Evolutionary conservation across 2,888 invertebrate genomes (phyloP), one percentile per base, ranked within the genome.

Genomic region (Dexiosoma caninum): DNA sequence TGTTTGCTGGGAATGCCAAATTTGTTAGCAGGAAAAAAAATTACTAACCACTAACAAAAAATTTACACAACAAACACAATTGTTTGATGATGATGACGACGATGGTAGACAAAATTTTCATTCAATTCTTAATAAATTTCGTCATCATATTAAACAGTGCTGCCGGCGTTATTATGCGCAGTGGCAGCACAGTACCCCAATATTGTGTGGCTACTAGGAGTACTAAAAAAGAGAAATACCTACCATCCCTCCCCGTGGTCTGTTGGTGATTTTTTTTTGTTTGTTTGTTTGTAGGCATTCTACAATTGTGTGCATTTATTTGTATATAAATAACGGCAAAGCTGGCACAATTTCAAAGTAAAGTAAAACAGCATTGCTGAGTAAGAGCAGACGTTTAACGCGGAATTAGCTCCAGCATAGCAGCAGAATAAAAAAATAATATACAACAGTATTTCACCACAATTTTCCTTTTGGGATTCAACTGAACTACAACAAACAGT

Each of bases 271-370:
- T 59, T 49, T 5, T 27, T 27, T 27, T 27, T 27, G 27, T 59
- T 44, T 57, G 8, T 35, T n/a, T n/a, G n/a, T n/a, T n/a, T n/a
- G n/a, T n/a, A n/a, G n/a, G n/a, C n/a, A n/a, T n/a, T n/a, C n/a
- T n/a, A n/a, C 16, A 49, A 35, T 70, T 46, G 55, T n/a, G 27
- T 27, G 10, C 6, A 14, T 37, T 35, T 55, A 27, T 53, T 62
- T 69, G 57, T 76, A 81, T 71, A 69, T 74, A 78, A 79, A 72
- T 81, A 81, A 77, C 76, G 67, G 55, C 71, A 72, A 14, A 72
- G 35, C 62, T 72, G 76, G 80, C 76, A 76, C 55, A 62, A 62
- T 72, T 49, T 55, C 62, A 62, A 72, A 72, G 21, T 44, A 66
- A 71, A 53, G 37, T 49, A 37, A 51, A 30, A 51, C 0, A 19